Evolutionary conservation across 2,797 vertebrate genomes (phyloP), one percentile per base, ranked within the genome.

Genomic region (Mallotus villosus): DNA sequence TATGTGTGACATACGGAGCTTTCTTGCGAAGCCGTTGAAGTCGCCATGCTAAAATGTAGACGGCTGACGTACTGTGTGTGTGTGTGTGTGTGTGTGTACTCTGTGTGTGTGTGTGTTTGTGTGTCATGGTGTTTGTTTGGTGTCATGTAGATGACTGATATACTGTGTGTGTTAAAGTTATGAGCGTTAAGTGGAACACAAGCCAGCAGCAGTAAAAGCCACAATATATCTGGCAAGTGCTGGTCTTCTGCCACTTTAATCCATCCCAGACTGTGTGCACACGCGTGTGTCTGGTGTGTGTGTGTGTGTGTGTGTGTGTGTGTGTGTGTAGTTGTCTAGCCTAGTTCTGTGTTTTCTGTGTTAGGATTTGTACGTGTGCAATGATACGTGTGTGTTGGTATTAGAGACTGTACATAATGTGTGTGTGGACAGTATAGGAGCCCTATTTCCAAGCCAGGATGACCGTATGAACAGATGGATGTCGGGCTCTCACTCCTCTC

Each of bases 141-240:
- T n/a, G n/a, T n/a, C n/a, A n/a, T n/a, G n/a, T n/a, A n/a, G 79
- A 67, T 82, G 86, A 91, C 79, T 91, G 87, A 92, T 86, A 87
- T 87, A 90, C 75, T 80, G 80, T 76, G 79, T 83, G 81, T 85
- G 81, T 89, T 81, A 87, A 91, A 88, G 81, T 84, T 83, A 89
- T 86, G 87, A 81, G 78, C 77, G 78, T 89, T 87, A 81, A 87
- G 74, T 85, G 82, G 77, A 88, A 85, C 80, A 81, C 81, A 82
- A 87, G 86, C 87, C 90, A 90, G 81, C 72, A 68, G 87, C 79
- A 86, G 84, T 93, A 90, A 91, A 91, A 92, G 73, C 78, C 72
- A 74, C 84, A 73, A 77, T 89, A 82, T 87, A 85, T 91, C 84
- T 86, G 83, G 79, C 74, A 76, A 55, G 72, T 81, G 1, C 2